These are phyloP conservation scores for Prunella strophiata DNA, from an alignment of 2,797 vertebrate species.

Conservation along the genomic window DNA sequence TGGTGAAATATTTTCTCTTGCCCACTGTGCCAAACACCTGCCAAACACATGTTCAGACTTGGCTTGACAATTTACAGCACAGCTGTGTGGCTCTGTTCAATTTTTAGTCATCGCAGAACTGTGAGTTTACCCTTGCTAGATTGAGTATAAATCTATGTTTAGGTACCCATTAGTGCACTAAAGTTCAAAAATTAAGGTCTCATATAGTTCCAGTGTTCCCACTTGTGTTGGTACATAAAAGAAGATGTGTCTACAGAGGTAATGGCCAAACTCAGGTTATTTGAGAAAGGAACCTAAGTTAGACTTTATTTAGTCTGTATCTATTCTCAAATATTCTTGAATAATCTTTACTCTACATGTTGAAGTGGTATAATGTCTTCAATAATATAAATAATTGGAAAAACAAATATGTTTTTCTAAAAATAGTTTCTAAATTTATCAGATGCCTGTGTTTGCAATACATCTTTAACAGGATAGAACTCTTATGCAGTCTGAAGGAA, in stretches of 20 bases:
- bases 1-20: neutral
- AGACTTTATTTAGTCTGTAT: neutral
- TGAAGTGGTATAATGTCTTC: neutral
- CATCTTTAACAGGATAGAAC: neutral
- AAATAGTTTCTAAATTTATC: neutral
- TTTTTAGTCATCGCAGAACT: neutral
- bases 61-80: neutral
- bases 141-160: neutral
- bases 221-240: neutral
- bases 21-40: constrained; percentile 3
- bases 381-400: neutral
- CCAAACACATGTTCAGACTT: neutral
- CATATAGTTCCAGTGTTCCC: neutral
- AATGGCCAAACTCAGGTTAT: neutral
- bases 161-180: neutral
- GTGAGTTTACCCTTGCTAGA: neutral
- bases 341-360: neutral
- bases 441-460: neutral
- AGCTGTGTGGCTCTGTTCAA: neutral
- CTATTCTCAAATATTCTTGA: neutral
- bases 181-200: neutral
- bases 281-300: neutral
- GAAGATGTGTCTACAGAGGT: neutral
- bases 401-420: neutral
- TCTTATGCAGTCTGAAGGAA: neutral